These are phyloP conservation scores for Corythaixoides concolor DNA, from an alignment of 2,113 vertebrate species.

Conservation along the genomic window DNA sequence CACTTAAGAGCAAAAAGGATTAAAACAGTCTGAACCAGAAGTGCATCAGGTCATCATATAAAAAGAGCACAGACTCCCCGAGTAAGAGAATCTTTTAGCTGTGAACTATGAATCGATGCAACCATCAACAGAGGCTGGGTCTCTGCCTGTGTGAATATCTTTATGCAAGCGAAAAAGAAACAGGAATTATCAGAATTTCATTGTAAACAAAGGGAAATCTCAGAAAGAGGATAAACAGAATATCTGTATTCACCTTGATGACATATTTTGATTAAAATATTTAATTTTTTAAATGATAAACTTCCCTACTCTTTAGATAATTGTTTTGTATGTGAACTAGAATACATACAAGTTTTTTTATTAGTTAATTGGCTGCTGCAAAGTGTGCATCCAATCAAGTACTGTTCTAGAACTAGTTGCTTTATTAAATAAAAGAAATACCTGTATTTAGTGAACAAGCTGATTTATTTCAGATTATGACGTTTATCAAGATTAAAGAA, in stretches of 20 bases:
- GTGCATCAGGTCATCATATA: neutral
- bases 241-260: neutral
- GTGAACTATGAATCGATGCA: neutral
- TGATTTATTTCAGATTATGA: neutral
- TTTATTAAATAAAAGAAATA: neutral
- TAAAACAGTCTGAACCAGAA: neutral
- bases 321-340: neutral
- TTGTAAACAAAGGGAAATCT: neutral
- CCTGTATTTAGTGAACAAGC: neutral
- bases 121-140: neutral
- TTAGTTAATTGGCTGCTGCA: neutral
- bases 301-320: neutral
- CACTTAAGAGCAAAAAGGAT: neutral
- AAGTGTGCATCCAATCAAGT: neutral
- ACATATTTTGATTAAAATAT: neutral
- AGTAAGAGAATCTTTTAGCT: too few species aligned
- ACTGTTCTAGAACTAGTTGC: neutral
- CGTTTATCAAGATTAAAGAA: neutral
- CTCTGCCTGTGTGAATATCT: neutral
- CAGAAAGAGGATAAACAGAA: neutral
- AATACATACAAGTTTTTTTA: neutral
- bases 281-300: neutral
- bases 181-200: neutral
- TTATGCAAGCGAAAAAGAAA: neutral
- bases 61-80: neutral